phyloP scores from a whole-genome alignment of 2,113 vertebrate genomes.

The Nothocercus nigrocapillus region DNA sequence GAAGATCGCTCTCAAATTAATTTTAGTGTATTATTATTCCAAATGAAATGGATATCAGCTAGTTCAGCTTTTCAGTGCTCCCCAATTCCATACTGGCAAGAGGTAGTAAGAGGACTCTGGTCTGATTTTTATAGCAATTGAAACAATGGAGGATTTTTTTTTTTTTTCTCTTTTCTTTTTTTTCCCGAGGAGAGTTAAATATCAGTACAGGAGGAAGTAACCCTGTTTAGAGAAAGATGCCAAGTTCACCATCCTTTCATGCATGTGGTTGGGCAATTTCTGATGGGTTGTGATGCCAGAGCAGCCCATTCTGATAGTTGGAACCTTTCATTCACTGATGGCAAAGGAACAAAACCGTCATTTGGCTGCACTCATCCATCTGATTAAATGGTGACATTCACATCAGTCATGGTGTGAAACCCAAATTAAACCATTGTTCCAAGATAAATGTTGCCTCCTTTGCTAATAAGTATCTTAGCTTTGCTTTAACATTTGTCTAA shows the following conservation, averaged over 20 bases:
- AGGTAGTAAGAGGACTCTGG: not conserved
- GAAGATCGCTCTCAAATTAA: constrained; percentile 49
- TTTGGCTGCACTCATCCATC: not conserved
- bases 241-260: not conserved
- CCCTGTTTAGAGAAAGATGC: not conserved
- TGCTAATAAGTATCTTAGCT: constrained; percentile 12
- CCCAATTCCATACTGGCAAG: not conserved
- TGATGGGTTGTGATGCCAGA: not conserved
- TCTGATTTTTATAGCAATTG: not conserved
- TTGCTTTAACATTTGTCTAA: constrained; percentile 38
- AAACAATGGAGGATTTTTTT: not conserved
- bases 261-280: not conserved
- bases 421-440: constrained; percentile 25
- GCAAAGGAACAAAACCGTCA: not conserved
- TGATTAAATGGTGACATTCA: not conserved
- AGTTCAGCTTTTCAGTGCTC: not conserved
- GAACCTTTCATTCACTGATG: not conserved
- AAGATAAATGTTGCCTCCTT: constrained; percentile 3
- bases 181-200: not conserved
- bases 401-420: constrained; percentile 1
- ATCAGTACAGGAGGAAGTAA: not conserved
- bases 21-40: constrained; percentile 54
- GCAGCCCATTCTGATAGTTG: not conserved
- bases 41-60: constrained; percentile 43
- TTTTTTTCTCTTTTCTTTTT: too few species aligned